Evolutionary conservation across 2,888 invertebrate species (phyloP), one percentile per base, ranked within the genome.

Genomic region (Agrilus biguttatus): DNA sequence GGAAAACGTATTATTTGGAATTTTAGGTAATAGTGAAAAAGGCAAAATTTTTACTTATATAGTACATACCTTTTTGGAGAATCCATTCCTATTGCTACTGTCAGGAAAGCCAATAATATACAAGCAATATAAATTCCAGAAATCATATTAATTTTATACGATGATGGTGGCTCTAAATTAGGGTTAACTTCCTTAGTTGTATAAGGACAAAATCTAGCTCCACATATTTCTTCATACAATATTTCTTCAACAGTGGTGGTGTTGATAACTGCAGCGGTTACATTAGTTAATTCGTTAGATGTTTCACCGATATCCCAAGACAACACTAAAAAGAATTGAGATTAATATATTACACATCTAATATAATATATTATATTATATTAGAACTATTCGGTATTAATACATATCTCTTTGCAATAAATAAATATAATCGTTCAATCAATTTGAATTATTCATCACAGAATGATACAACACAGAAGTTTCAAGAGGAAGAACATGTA

Each of bases 81-180:
- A 64, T 92, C 91, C 1, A 93, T 83, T 14, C 87, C 82, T 32
- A 87, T 63, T 0, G 78, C 73, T 4, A 92, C 79, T 41, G 89
- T 72, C 7, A 85, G 51, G 13, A 81, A 78, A 0, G 91, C 91
- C 0, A 71, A 60, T 0, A 79, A 67, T 74, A 90, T 88, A 56
- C 88, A 90, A 0, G 73, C 76, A 6, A 91, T 67, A 64, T 86
- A 92, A 47, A 89, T 83, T 12, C 85, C 83, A 8, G 83, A 77
- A 47, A 91, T 79, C 43, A 83, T 69, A 56, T 84, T 80, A 44
- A 90, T 82, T 68, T 87, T 81, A 36, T 74, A 66, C 0, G 75
- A 66, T 1, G 81, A 74, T 0, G 90, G 90, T 8, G 81, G 79
- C 45, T 74, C 69, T 41, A 89, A 65, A 59, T 84, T 84, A 0